Conservation (phyloP, 2,888 invertebrate genomes). For the Pyrrhia umbra region DNA sequence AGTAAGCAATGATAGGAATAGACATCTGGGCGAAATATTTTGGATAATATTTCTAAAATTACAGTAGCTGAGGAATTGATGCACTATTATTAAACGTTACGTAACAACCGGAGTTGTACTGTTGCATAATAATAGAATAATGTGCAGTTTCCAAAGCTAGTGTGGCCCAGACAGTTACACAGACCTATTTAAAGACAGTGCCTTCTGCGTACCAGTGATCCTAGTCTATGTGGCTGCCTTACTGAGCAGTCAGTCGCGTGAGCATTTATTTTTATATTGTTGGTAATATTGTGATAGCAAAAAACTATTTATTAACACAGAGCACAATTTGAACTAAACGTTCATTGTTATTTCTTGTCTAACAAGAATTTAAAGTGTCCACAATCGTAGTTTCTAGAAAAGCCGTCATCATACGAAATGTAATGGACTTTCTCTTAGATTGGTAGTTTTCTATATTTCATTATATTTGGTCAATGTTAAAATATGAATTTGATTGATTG, state of each 20-base stretch:
- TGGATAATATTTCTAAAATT: slow-evolving; percentile 16
- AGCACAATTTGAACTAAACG: slow-evolving; percentile 71
- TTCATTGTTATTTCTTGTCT: slow-evolving; percentile 73
- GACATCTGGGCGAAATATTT: slow-evolving; percentile 44
- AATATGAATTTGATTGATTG: slow-evolving; percentile 58
- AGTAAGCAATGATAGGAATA: slow-evolving; percentile 48
- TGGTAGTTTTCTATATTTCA: slow-evolving; percentile 59
- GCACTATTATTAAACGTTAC: slow-evolving; percentile 54
- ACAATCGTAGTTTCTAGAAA: slow-evolving; percentile 63
- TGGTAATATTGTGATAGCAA: slow-evolving; percentile 79
- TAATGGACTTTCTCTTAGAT: slow-evolving; percentile 64
- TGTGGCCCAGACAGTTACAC: slow-evolving; percentile 35
- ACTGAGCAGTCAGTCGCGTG: slow-evolving; percentile 81
- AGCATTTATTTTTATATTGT: slow-evolving; percentile 90
- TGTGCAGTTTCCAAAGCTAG: slow-evolving; percentile 22
- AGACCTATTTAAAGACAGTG: slow-evolving; percentile 73
- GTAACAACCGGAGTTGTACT: slow-evolving; percentile 80
- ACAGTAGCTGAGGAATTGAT: slow-evolving; percentile 8
- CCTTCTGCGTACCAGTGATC: slow-evolving; percentile 87
- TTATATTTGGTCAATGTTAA: slow-evolving; percentile 54
- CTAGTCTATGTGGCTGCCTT: slow-evolving; percentile 84
- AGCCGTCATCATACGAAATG: slow-evolving; percentile 56
- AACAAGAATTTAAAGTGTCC: slow-evolving; percentile 71
- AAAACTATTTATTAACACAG: slow-evolving; percentile 73
- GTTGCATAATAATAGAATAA: slow-evolving; percentile 62